phyloP scores from a whole-genome alignment of 2,888 invertebrate genomes.

The Apamea sordens region DNA sequence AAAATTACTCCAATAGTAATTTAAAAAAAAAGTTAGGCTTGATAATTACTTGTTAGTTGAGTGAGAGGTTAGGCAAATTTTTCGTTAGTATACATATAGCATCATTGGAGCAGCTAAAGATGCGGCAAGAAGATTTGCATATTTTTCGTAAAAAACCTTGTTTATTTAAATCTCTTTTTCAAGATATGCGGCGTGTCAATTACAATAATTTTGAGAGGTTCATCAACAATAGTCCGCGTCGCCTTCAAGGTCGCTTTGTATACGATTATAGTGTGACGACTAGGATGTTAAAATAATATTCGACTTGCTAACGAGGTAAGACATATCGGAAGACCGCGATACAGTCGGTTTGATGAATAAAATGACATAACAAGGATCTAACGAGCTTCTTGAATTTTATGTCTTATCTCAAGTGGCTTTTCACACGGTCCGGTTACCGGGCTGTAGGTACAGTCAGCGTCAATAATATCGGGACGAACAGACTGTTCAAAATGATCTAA shows the following conservation, averaged over 20 bases:
- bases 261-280: conserved; percentile 30
- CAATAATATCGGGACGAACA: no score
- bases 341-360: neutral
- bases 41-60: conserved; percentile 24
- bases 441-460: no score
- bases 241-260: conserved; percentile 50
- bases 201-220: conserved; percentile 58
- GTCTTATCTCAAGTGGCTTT: conserved; percentile 25
- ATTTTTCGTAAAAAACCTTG: neutral
- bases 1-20: conserved; percentile 1
- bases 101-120: conserved; percentile 5
- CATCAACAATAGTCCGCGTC: conserved; percentile 50
- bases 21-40: neutral
- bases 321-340: conserved; percentile 5
- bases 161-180: neutral
- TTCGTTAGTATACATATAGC: neutral
- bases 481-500: no score
- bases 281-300: conserved; percentile 9
- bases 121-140: neutral
- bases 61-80: conserved; percentile 13
- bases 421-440: neutral
- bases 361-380: conserved; percentile 8
- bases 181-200: conserved; percentile 41
- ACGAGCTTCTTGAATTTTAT: neutral
- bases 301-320: conserved; percentile 6